Percentiles rank a stretch among this genome's conserved stretches.
phyloP scores from a whole-genome alignment of 2,113 vertebrate species.

The Brachyhypopomus gauderio region DNA sequence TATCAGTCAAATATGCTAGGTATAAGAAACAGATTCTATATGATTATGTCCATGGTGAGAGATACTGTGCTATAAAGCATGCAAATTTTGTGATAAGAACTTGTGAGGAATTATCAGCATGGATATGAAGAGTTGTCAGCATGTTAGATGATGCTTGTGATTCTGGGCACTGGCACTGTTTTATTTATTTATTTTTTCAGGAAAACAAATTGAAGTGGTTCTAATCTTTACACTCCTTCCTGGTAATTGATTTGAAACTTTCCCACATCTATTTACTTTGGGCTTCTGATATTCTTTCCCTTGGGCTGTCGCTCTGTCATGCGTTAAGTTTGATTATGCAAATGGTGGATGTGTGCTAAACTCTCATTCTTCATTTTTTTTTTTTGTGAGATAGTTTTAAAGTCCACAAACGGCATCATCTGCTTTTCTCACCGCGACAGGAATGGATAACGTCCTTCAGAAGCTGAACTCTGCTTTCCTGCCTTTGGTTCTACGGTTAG shows the following conservation, averaged over 20 bases:
- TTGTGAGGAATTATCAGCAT: constrained; percentile 9
- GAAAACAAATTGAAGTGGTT: constrained; percentile 38
- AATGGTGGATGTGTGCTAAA: neutral
- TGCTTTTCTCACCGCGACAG: neutral
- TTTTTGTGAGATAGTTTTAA: neutral
- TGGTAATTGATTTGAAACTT: constrained; percentile 42
- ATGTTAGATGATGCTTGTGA: constrained; percentile 9
- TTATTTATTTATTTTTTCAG: neutral
- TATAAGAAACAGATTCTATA: constrained; percentile 14
- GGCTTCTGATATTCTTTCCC: constrained; percentile 33
- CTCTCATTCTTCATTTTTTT: neutral
- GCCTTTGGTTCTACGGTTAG: constrained; percentile 14
- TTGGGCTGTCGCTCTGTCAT: constrained; percentile 22
- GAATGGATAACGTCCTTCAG: neutral
- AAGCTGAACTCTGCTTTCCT: constrained; percentile 9
- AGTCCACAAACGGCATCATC: neutral
- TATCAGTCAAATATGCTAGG: constrained; percentile 1
- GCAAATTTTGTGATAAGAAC: constrained; percentile 34
- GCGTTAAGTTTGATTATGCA: constrained; percentile 32
- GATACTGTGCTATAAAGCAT: constrained; percentile 38
- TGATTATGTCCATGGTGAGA: neutral
- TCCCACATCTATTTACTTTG: constrained; percentile 29
- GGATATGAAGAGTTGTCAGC: constrained; percentile 36
- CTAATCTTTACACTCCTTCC: constrained; percentile 33
- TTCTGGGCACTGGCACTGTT: neutral